These are phyloP conservation scores for Agelaius tricolor DNA, from an alignment of 2,113 vertebrate genomes.

Conservation along the genomic window DNA sequence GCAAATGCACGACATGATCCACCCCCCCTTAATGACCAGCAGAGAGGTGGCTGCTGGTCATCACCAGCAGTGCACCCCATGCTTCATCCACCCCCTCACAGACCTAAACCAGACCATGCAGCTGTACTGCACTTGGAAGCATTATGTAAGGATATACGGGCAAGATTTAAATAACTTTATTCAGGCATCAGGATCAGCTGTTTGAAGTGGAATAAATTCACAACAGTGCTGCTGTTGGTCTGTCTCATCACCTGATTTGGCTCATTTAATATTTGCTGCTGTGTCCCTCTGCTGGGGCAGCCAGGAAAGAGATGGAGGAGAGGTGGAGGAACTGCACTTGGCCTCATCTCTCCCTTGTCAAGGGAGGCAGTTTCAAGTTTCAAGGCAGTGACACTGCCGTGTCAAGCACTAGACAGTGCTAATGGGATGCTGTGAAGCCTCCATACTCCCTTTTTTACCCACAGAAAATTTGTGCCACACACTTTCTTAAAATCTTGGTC, in stretches of 20 bases:
- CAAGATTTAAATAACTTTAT: background rate
- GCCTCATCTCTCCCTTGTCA: background rate
- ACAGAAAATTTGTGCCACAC: background rate
- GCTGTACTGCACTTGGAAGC: background rate
- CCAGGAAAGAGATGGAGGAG: background rate
- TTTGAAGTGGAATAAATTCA: background rate
- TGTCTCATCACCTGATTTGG: background rate
- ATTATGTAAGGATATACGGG: background rate
- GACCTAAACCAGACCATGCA: background rate
- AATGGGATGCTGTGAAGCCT: background rate
- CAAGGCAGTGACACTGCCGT: too few relatives aligned
- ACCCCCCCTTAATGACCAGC: background rate
- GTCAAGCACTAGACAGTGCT: background rate
- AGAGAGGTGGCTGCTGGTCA: background rate
- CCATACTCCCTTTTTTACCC: background rate
- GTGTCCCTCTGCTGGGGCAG: background rate
- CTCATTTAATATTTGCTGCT: background rate
- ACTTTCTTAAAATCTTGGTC: background rate
- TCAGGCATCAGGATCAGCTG: background rate
- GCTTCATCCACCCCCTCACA: background rate
- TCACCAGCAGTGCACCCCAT: accelerated
- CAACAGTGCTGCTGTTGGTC: background rate
- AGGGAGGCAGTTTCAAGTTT: background rate
- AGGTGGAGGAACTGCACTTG: background rate
- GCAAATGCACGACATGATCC: background rate